These are phyloP conservation scores for Helobdella robusta DNA, from an alignment of 2,888 invertebrate species.

Conservation along the genomic window DNA sequence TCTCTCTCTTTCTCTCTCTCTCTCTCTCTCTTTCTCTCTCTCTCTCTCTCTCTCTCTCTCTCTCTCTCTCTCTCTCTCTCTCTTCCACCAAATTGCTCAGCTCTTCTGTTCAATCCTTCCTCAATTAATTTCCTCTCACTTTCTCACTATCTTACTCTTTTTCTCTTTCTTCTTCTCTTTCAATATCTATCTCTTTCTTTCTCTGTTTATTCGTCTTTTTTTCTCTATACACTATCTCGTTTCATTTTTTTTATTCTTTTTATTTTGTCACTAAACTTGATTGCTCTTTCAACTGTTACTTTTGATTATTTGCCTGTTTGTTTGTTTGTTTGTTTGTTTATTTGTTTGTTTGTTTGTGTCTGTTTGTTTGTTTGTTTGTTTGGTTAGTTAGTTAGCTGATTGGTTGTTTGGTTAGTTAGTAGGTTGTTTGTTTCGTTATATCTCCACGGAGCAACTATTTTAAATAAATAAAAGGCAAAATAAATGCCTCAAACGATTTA, in stretches of 20 bases:
- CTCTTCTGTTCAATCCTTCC: background rate
- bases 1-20: slow-evolving; percentile 20
- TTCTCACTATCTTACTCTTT: background rate
- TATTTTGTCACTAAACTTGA: background rate
- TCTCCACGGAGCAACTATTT: too few species aligned
- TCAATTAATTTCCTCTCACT: background rate
- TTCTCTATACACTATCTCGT: background rate
- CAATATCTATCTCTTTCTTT: background rate
- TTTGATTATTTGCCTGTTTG: too few species aligned
- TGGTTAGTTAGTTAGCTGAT: too few species aligned
- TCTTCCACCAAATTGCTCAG: background rate
- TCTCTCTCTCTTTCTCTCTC: slow-evolving; percentile 23
- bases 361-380: too few species aligned
- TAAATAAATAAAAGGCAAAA: too few species aligned
- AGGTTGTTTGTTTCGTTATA: too few species aligned
- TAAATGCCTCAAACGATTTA: too few species aligned
- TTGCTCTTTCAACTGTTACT: too few species aligned
- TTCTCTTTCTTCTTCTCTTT: background rate
- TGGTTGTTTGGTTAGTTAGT: too few species aligned
- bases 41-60: slow-evolving; percentile 23
- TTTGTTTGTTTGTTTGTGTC: too few species aligned
- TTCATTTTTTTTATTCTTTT: background rate
- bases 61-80: slow-evolving; percentile 17
- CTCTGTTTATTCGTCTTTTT: background rate
- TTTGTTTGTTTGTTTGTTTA: too few species aligned